Evolutionary conservation across 2,797 vertebrate species (phyloP).

Genomic region (Crocidura indochinensis): DNA sequence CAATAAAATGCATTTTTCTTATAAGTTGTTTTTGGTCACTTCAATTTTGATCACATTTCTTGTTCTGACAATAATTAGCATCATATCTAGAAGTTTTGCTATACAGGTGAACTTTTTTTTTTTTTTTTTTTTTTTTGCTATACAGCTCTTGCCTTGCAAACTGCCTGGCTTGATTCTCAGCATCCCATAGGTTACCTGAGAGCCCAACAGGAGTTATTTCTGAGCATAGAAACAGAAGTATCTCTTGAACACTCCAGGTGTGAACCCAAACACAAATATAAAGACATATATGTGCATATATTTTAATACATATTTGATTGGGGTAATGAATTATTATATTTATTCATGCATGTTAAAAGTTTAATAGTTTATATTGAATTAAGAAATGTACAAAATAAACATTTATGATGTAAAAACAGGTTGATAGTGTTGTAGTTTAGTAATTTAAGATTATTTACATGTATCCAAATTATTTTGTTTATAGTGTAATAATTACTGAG

Average conservation of each 20-base stretch:
- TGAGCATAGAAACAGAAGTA: too few relatives aligned
- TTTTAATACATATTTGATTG: too few relatives aligned
- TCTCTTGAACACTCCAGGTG: not conserved
- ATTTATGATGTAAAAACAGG: slow-evolving; percentile 55
- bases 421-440: slow-evolving; percentile 31
- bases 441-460: slow-evolving; percentile 56
- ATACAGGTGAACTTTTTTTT: not conserved
- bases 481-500: slow-evolving; percentile 62
- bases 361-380: not conserved
- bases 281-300: too few relatives aligned
- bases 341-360: too few relatives aligned
- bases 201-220: too few relatives aligned
- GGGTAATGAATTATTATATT: too few relatives aligned
- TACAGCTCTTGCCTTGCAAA: too few relatives aligned
- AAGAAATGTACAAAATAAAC: slow-evolving; percentile 46
- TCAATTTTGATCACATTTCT: slow-evolving; percentile 43
- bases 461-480: slow-evolving; percentile 70
- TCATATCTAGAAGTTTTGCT: slow-evolving; percentile 5
- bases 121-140: not conserved
- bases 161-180: too few relatives aligned
- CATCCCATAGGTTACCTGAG: too few relatives aligned
- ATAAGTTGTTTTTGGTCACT: slow-evolving; percentile 20
- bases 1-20: slow-evolving; percentile 36
- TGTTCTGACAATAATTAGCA: not conserved
- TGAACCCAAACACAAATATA: not conserved